Percentiles rank a stretch among this genome's conserved stretches.
These are phyloP conservation scores for Edolisoma coerulescens DNA, from an alignment of 2,113 vertebrate genomes.

Conservation along the genomic window DNA sequence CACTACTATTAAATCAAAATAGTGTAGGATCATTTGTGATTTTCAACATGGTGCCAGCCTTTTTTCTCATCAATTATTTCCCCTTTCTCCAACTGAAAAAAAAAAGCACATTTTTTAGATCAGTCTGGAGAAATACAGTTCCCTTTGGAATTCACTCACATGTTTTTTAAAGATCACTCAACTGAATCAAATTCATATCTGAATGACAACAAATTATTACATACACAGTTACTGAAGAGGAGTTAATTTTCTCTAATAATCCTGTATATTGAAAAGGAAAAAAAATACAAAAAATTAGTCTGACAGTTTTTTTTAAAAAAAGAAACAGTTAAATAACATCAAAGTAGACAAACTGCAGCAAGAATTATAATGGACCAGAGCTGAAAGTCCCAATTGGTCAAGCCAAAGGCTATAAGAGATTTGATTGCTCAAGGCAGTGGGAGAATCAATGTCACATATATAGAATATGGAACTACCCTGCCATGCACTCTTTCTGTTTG, in stretches of 20 bases:
- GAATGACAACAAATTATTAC: background rate
- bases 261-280: background rate
- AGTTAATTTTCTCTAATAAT: conserved; percentile 7
- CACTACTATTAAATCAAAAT: background rate
- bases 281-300: background rate
- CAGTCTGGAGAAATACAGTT: background rate
- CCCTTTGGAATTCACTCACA: background rate
- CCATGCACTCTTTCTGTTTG: background rate
- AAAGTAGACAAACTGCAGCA: background rate
- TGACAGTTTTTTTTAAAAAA: background rate
- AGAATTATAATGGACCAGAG: background rate
- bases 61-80: background rate
- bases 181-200: background rate
- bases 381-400: background rate
- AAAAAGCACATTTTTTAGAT: background rate
- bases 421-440: background rate
- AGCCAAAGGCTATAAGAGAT: background rate
- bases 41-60: background rate
- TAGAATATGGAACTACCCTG: background rate
- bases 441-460: background rate
- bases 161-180: background rate
- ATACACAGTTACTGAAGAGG: background rate
- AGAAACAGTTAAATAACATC: background rate
- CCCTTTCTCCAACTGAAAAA: background rate
- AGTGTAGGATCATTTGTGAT: background rate